phyloP scores from a whole-genome alignment of 2,797 vertebrate species.

The Danionella dracula region DNA sequence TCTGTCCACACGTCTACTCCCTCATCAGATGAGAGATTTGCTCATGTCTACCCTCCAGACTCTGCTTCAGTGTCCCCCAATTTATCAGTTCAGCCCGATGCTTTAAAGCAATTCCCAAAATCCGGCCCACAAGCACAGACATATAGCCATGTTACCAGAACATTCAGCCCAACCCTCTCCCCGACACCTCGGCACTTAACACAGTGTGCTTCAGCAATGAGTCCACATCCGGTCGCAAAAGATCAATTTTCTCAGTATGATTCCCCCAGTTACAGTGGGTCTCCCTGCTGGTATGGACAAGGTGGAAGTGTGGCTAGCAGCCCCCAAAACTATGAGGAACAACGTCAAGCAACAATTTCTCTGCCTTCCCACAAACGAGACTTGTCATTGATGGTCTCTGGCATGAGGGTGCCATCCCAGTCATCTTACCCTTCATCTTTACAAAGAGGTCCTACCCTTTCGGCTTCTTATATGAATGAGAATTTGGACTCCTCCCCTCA shows the following conservation, averaged over 20 bases:
- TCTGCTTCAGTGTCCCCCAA: conserved; percentile 80
- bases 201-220: conserved; percentile 67
- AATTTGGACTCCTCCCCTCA: conserved; percentile 87
- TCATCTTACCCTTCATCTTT: conserved; percentile 58
- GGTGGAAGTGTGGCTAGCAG: conserved; percentile 75
- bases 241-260: conserved; percentile 92
- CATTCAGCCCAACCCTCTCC: conserved; percentile 93
- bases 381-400: conserved; percentile 63
- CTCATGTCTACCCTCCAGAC: conserved; percentile 87
- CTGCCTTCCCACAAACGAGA: conserved; percentile 77
- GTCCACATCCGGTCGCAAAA: conserved; percentile 72
- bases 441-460: conserved; percentile 57
- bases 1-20: conserved; percentile 95
- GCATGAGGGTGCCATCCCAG: conserved; percentile 71
- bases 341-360: conserved; percentile 62
- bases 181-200: conserved; percentile 79
- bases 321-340: conserved; percentile 84
- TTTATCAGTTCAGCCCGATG: conserved; percentile 82
- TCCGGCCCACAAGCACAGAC: conserved; percentile 74
- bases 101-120: conserved; percentile 72
- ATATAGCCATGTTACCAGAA: conserved; percentile 76
- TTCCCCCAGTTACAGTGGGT: conserved; percentile 92
- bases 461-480: conserved; percentile 61
- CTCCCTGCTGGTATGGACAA: conserved; percentile 92
- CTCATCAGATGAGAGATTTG: conserved; percentile 92